phyloP scores from a whole-genome alignment of 92 coral and sea anemone species.

The Meandrina meandrites region DNA sequence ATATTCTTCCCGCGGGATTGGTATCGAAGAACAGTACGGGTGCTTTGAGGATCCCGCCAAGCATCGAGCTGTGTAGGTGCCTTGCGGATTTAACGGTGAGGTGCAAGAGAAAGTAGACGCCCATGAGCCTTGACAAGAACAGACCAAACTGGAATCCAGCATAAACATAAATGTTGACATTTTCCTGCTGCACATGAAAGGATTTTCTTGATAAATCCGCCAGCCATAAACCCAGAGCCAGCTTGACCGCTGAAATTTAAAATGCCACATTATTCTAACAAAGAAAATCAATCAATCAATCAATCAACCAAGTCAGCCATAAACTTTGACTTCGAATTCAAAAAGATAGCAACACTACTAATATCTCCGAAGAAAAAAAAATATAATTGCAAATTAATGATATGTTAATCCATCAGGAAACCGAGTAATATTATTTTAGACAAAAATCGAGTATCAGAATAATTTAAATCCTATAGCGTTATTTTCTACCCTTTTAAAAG shows the following conservation, averaged over 20 bases:
- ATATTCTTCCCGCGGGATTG: constrained; percentile 43
- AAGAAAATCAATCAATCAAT: no score
- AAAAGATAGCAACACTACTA: no score
- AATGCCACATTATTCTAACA: no score
- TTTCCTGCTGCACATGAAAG: neutral
- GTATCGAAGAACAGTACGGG: constrained; percentile 34
- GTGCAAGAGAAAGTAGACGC: constrained; percentile 1
- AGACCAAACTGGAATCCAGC: constrained; percentile 4
- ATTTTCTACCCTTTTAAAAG: no score
- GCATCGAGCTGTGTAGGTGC: constrained; percentile 31
- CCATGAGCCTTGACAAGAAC: neutral
- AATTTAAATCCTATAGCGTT: no score
- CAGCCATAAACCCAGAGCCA: neutral
- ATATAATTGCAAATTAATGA: no score
- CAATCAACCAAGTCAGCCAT: no score
- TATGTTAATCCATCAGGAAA: no score
- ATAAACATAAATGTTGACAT: neutral
- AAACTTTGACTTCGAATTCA: no score
- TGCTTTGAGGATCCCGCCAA: constrained; percentile 1
- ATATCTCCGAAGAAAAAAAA: no score
- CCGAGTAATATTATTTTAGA: no score
- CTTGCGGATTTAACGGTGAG: constrained; percentile 11
- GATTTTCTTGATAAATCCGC: neutral
- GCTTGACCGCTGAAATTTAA: neutral
- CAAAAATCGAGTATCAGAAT: no score